Conservation (phyloP, 2,113 vertebrate genomes). For the Boleophthalmus pectinirostris region DNA sequence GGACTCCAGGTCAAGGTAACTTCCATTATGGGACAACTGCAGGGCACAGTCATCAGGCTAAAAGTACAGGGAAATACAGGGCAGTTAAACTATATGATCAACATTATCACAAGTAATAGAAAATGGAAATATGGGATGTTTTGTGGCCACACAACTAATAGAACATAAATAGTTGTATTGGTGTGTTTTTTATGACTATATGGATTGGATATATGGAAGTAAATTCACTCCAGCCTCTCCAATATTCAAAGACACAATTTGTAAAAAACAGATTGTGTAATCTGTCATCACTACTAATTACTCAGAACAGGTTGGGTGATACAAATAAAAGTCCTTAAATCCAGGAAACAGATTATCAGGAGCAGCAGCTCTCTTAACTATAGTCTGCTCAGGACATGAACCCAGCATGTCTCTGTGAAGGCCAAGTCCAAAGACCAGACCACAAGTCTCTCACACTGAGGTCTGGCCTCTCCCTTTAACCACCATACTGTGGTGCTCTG, state of each 20-base stretch:
- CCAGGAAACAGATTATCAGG: conserved; percentile 60
- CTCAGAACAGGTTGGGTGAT: conserved; percentile 16
- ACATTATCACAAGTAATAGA: neutral
- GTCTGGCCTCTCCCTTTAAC: conserved; percentile 74
- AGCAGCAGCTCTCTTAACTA: conserved; percentile 30
- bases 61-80: conserved; percentile 20
- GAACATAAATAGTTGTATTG: no score
- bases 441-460: conserved; percentile 71
- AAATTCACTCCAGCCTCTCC: neutral
- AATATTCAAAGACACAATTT: neutral
- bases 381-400: conserved; percentile 66
- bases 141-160: neutral
- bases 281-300: conserved; percentile 28
- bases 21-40: conserved; percentile 93
- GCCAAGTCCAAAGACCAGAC: conserved; percentile 63
- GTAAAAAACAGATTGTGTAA: conserved; percentile 28
- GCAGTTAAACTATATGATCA: neutral
- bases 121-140: neutral
- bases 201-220: no score
- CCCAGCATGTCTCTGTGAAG: conserved; percentile 52
- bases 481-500: conserved; percentile 71
- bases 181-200: no score
- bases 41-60: conserved; percentile 96
- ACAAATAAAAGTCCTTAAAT: conserved; percentile 50
- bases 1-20: conserved; percentile 95